Evolutionary conservation across 35 echinoderm and acorn worm species (phyloP).

Genomic region (Apostichopus californicus): DNA sequence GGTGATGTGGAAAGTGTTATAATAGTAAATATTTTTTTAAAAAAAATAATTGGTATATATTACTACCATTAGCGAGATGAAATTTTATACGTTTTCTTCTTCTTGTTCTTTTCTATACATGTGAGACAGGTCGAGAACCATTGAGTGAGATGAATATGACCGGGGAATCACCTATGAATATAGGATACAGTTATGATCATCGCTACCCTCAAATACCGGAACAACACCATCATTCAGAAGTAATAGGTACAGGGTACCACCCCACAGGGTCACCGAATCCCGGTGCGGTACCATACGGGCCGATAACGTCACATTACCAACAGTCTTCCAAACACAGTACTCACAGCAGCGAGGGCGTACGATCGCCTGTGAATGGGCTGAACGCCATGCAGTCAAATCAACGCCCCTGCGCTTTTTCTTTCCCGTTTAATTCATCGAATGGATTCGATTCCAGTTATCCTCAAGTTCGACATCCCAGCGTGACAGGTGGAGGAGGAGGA

Average conservation of each 20-base stretch:
- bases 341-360: not conserved
- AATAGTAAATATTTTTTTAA: too few relatives aligned
- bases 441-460: constrained; percentile 18
- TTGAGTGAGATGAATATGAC: constrained; percentile 25
- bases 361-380: not conserved
- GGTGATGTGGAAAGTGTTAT: too few relatives aligned
- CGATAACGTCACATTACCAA: not conserved
- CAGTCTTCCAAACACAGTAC: constrained; percentile 6
- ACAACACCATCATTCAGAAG: not conserved
- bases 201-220: constrained; percentile 4
- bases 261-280: not conserved
- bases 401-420: constrained; percentile 10
- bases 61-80: too few relatives aligned
- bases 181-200: constrained; percentile 15
- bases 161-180: constrained; percentile 9
- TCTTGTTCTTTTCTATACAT: not conserved
- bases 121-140: not conserved
- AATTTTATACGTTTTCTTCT: too few relatives aligned
- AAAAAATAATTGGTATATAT: too few relatives aligned
- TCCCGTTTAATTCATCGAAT: constrained; percentile 24
- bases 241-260: not conserved
- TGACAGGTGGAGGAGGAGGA: not conserved
- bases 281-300: constrained; percentile 1
- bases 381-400: constrained; percentile 33
- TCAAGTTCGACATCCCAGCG: not conserved